phyloP scores from a whole-genome alignment of 2,888 invertebrate genomes.

The Dendrolimus houi region DNA sequence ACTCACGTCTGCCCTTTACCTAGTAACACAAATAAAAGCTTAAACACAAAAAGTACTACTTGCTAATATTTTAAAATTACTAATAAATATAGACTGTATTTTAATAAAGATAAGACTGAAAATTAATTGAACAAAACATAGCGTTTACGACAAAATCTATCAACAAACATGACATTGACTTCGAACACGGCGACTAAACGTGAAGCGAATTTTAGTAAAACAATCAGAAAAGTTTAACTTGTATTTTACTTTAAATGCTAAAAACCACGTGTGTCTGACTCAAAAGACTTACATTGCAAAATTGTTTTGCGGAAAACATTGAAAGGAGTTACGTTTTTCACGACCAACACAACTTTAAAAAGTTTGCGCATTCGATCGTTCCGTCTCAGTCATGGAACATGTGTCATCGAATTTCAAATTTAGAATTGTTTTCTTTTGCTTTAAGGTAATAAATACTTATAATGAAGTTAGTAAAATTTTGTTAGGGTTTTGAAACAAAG shows the following conservation, averaged over 20 bases:
- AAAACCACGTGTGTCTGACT: slow-evolving; percentile 12
- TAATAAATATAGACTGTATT: slow-evolving; percentile 17
- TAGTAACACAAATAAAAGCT: slow-evolving; percentile 56
- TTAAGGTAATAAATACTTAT: too few relatives aligned
- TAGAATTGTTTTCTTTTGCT: too few relatives aligned
- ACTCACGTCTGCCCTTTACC: slow-evolving; percentile 63
- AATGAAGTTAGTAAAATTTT: neutral
- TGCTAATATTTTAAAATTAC: slow-evolving; percentile 12
- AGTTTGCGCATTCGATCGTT: slow-evolving; percentile 1
- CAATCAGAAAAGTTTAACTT: slow-evolving; percentile 21
- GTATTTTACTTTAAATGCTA: slow-evolving; percentile 7
- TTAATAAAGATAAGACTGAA: too few relatives aligned
- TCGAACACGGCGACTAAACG: slow-evolving; percentile 40
- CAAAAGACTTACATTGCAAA: neutral
- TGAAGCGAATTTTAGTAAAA: slow-evolving; percentile 37
- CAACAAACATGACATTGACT: slow-evolving; percentile 60
- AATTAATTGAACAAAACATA: slow-evolving; percentile 11
- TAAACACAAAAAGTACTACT: slow-evolving; percentile 39
- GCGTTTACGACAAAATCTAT: slow-evolving; percentile 27
- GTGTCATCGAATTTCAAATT: too few relatives aligned
- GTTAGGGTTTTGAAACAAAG: neutral
- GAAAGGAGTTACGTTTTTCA: slow-evolving; percentile 2
- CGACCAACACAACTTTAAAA: slow-evolving; percentile 13
- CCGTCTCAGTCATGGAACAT: too few relatives aligned
- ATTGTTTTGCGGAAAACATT: neutral